A percentile compares a stretch with the other conserved stretches of the same genome.
Conservation (phyloP, 1,140 invertebrate genomes). For the Heliconius eleuchia region DNA sequence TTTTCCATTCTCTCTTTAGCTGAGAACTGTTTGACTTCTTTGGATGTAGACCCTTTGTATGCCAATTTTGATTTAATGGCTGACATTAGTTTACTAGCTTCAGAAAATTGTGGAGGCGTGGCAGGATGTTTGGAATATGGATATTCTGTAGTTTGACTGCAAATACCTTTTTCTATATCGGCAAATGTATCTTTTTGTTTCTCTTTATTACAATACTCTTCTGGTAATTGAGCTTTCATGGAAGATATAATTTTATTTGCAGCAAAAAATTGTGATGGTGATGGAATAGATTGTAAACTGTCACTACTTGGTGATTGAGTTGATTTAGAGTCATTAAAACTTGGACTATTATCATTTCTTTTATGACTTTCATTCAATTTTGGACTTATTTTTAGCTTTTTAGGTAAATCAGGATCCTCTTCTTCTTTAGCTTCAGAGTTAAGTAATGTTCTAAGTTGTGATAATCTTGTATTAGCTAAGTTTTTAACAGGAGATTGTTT, state of each 20-base stretch:
- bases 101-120: conserved; percentile 72
- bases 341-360: conserved; percentile 56
- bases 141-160: conserved; percentile 65
- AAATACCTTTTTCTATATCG: conserved; percentile 72
- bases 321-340: conserved; percentile 55
- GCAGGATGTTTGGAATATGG: conserved; percentile 67
- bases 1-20: conserved; percentile 59
- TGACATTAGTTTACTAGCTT: conserved; percentile 70
- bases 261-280: conserved; percentile 73
- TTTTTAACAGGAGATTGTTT: conserved; percentile 45
- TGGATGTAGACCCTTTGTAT: conserved; percentile 52
- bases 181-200: conserved; percentile 73
- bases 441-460: conserved; percentile 52
- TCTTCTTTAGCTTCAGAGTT: conserved; percentile 49
- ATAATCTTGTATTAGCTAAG: conserved; percentile 58
- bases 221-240: conserved; percentile 73
- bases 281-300: conserved; percentile 58
- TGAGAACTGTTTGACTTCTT: conserved; percentile 49
- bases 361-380: conserved; percentile 46
- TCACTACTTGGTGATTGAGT: conserved; percentile 64
- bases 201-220: conserved; percentile 62
- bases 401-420: conserved; percentile 37
- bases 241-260: conserved; percentile 76
- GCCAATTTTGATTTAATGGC: conserved; percentile 71
- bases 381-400: conserved; percentile 43